Conservation (phyloP, 2,113 vertebrate species). For the Cathartes aura region DNA sequence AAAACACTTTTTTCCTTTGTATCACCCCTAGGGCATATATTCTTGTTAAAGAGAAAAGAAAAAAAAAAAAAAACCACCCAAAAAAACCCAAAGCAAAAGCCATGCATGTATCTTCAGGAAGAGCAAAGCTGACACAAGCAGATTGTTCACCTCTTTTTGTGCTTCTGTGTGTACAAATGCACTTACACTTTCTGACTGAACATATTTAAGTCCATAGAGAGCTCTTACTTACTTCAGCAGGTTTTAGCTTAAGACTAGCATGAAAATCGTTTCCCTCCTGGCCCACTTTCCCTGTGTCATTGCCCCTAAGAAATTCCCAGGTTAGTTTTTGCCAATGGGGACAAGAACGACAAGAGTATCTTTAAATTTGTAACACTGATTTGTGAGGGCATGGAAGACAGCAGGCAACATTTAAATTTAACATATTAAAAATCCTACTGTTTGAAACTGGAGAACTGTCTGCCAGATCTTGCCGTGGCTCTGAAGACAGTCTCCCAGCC, state of each 20-base stretch:
- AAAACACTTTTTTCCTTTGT: not conserved
- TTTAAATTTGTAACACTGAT: not conserved
- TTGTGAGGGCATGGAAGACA: not conserved
- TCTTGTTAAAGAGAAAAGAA: not conserved
- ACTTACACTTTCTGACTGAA: not conserved
- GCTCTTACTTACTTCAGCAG: not conserved
- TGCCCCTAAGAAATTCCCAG: not conserved
- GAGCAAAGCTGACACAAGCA: slow-evolving; percentile 32
- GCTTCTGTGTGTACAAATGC: not conserved
- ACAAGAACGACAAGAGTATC: not conserved
- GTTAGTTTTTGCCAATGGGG: not conserved
- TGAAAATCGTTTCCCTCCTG: not conserved
- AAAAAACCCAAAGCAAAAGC: not conserved
- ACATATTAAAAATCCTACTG: not conserved
- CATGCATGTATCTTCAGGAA: not conserved
- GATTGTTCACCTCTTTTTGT: not conserved
- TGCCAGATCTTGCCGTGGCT: not conserved
- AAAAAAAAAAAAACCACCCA: not conserved
- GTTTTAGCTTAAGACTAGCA: not conserved
- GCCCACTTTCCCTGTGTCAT: not conserved
- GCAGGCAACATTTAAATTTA: not conserved
- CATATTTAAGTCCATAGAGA: not conserved
- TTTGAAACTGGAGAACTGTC: not conserved
- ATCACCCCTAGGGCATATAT: not conserved
- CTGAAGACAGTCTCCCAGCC: not conserved